A percentile compares a stretch with the other conserved stretches of the same genome.
phyloP scores from a whole-genome alignment of 2,888 invertebrate genomes.

The Sarcophaga caerulescens region DNA sequence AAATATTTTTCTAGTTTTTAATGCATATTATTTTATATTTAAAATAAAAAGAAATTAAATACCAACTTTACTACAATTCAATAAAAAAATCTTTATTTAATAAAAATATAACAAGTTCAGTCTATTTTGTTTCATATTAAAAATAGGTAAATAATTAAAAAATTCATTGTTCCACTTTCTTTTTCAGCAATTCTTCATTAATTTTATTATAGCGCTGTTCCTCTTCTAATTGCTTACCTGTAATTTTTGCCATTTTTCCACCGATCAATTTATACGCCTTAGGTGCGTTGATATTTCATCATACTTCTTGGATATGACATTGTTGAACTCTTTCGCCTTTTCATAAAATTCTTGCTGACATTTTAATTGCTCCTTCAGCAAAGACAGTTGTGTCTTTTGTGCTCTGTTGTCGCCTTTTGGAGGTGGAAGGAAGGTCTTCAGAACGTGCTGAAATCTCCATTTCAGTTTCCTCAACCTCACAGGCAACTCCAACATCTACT shows the following conservation, averaged over 20 bases:
- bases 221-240: neutral
- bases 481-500: neutral
- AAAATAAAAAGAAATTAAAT: no score
- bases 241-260: neutral
- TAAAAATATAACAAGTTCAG: no score
- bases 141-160: no score
- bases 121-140: no score
- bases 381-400: neutral
- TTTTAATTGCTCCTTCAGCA: neutral
- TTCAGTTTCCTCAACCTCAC: neutral
- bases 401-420: neutral
- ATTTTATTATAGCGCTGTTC: neutral
- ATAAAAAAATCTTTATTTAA: no score
- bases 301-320: neutral
- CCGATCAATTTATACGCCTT: conserved; percentile 1
- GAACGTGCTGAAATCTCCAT: neutral
- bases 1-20: neutral
- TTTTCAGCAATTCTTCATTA: neutral
- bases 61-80: no score
- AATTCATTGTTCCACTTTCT: neutral
- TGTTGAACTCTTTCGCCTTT: neutral
- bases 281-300: conserved; percentile 3
- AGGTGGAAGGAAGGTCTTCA: neutral
- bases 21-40: neutral
- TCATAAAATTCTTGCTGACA: conserved; percentile 6